Percentiles rank a stretch among this genome's conserved stretches.
phyloP scores from a whole-genome alignment of 2,113 vertebrate genomes.

The Lycocorax pyrrhopterus region DNA sequence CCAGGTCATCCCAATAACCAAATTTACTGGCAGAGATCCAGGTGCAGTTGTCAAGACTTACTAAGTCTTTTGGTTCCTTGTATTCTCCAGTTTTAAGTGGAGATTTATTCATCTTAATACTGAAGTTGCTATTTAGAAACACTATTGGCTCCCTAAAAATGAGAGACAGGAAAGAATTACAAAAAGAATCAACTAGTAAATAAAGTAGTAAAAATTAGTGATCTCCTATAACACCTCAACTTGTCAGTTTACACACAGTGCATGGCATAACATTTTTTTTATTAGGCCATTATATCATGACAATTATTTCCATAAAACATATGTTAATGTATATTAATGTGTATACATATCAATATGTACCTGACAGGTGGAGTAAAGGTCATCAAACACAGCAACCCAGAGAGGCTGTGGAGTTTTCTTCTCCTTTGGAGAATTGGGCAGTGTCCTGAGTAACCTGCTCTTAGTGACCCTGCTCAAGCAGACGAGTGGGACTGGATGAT shows the following conservation, averaged over 20 bases:
- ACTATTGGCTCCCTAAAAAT: neutral
- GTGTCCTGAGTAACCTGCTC: neutral
- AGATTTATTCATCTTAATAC: neutral
- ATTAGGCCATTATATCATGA: neutral
- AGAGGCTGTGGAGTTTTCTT: neutral
- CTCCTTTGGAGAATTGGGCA: neutral
- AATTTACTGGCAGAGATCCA: neutral
- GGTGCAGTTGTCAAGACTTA: neutral
- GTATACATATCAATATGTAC: neutral
- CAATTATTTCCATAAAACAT: neutral
- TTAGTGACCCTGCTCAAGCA: neutral
- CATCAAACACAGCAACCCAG: neutral
- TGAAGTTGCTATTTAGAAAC: neutral
- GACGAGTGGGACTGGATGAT: neutral
- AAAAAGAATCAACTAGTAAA: neutral
- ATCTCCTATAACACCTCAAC: neutral
- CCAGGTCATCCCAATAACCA: neutral
- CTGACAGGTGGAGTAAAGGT: neutral
- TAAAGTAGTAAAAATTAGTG: neutral
- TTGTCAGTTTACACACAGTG: neutral
- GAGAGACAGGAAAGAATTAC: neutral
- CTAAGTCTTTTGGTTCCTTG: neutral
- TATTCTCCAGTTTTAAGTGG: neutral
- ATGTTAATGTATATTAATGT: neutral
- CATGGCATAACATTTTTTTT: neutral